Evolutionary conservation across 1,140 invertebrate species (phyloP).

Genomic region (Dreissena polymorpha): DNA sequence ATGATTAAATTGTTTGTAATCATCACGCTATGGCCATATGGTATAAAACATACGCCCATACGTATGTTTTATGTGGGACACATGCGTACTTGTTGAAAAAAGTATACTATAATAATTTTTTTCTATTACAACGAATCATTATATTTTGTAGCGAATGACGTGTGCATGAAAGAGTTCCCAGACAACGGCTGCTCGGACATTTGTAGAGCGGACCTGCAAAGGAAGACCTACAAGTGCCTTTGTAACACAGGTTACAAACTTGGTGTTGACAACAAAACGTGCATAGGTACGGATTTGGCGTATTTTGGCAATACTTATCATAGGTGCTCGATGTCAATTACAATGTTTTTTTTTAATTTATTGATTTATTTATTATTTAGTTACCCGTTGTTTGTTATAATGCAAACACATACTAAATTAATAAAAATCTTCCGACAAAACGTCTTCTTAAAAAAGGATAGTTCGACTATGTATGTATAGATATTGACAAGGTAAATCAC

Average conservation of each 20-base stretch:
- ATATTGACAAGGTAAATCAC: too few species aligned
- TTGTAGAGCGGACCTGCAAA: background rate
- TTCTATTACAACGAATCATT: background rate
- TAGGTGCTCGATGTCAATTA: too few species aligned
- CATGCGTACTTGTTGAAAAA: background rate
- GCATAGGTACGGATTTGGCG: constrained; percentile 5
- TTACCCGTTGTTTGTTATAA: too few species aligned
- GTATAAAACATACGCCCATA: background rate
- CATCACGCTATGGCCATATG: background rate
- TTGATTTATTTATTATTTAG: too few species aligned
- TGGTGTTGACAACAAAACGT: constrained; percentile 18
- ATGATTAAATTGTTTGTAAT: background rate
- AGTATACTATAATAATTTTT: too few species aligned
- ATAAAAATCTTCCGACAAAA: too few species aligned
- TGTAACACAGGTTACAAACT: constrained; percentile 4
- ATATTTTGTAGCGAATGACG: constrained; percentile 3
- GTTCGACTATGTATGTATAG: too few species aligned
- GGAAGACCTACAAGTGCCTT: background rate
- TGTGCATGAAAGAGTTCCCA: background rate
- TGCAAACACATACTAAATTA: too few species aligned
- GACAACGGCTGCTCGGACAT: background rate
- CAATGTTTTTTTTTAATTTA: too few species aligned
- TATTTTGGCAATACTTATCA: background rate
- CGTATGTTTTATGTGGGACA: background rate
- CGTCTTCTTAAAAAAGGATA: too few species aligned